phyloP scores from a whole-genome alignment of 2,888 invertebrate genomes.

The Antheraea assamensis region DNA sequence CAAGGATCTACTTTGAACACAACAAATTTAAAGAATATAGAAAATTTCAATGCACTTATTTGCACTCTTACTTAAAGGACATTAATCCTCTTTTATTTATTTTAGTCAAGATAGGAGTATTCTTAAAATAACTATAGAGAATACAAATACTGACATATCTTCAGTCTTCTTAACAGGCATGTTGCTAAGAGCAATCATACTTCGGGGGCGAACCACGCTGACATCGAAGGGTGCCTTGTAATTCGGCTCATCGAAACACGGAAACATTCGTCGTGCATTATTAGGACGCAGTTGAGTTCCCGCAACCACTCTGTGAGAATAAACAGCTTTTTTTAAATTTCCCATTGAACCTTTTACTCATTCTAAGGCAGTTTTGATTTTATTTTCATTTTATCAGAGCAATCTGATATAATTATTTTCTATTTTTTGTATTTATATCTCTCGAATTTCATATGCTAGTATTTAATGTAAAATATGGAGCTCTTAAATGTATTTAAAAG shows the following conservation, averaged over 20 bases:
- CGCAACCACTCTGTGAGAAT: conserved; percentile 77
- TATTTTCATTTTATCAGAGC: neutral
- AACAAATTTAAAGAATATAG: neutral
- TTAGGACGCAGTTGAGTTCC: conserved; percentile 87
- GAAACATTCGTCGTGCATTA: conserved; percentile 89
- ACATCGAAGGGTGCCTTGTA: conserved; percentile 87
- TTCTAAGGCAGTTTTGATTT: neutral
- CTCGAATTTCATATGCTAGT: too few relatives aligned
- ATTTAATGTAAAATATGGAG: too few relatives aligned
- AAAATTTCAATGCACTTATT: neutral
- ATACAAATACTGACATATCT: conserved; percentile 80
- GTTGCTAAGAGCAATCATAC: conserved; percentile 84
- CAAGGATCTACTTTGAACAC: neutral
- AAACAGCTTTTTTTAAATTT: neutral
- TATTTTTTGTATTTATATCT: too few relatives aligned
- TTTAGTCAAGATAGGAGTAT: neutral
- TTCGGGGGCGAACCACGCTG: conserved; percentile 83
- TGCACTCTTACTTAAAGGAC: neutral
- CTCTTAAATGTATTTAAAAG: neutral
- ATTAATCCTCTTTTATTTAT: neutral
- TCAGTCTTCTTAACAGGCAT: conserved; percentile 82
- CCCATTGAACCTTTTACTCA: neutral
- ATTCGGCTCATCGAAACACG: conserved; percentile 91
- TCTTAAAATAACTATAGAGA: neutral
- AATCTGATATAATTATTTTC: too few relatives aligned